phyloP scores from a whole-genome alignment of 2,888 invertebrate species.

The Hermodice carunculata region DNA sequence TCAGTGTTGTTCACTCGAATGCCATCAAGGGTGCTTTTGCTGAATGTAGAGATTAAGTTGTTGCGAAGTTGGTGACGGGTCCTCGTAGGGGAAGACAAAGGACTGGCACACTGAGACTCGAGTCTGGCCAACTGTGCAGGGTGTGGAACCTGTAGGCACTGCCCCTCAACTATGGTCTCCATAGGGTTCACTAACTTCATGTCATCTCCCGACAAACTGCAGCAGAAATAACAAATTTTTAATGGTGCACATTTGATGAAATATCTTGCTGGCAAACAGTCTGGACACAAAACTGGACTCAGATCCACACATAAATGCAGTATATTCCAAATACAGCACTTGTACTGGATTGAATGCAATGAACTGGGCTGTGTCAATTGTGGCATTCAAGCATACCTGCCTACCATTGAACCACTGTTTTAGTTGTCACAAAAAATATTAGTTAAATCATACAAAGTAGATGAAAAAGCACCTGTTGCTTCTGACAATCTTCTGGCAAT shows the following conservation, averaged over 20 bases:
- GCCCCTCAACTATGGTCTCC: slow-evolving; percentile 43
- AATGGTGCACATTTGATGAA: not conserved
- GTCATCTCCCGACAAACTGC: slow-evolving; percentile 39
- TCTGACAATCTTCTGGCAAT: too few species aligned
- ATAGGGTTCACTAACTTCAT: slow-evolving; percentile 43
- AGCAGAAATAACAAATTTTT: not conserved
- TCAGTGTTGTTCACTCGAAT: slow-evolving; percentile 13
- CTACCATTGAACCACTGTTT: too few species aligned
- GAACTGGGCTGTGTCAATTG: too few species aligned
- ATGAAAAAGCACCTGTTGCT: too few species aligned
- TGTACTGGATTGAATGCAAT: too few species aligned
- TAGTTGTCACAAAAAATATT: too few species aligned
- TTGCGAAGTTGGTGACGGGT: slow-evolving; percentile 29
- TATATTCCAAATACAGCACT: too few species aligned
- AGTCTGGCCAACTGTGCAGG: not conserved
- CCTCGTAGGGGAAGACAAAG: slow-evolving; percentile 8
- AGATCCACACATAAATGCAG: too few species aligned
- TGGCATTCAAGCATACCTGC: too few species aligned
- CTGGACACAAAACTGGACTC: too few species aligned
- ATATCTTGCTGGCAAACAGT: too few species aligned
- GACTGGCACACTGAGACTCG: slow-evolving; percentile 5
- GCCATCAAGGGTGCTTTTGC: slow-evolving; percentile 29
- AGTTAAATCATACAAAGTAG: too few species aligned
- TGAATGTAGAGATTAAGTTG: slow-evolving; percentile 28
- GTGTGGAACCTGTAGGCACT: not conserved